A percentile compares a stretch with the other conserved stretches of the same genome.
Conservation (phyloP, 92 coral and sea anemone species). For the Epizoanthus rinbou region DNA sequence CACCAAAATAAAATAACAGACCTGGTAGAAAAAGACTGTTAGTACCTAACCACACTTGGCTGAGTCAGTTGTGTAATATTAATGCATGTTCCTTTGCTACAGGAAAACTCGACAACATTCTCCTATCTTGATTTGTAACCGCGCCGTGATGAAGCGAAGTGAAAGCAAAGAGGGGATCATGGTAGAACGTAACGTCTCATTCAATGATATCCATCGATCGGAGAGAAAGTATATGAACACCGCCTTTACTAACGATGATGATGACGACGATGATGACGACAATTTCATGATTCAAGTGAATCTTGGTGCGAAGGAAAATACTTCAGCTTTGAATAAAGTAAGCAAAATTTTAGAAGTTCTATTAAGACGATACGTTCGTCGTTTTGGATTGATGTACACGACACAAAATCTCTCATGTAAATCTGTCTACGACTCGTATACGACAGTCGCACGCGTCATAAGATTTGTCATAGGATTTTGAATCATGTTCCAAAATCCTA, state of each 20-base stretch:
- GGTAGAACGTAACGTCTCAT: slow-evolving; percentile 61
- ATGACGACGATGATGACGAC: slow-evolving; percentile 69
- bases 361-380: background rate
- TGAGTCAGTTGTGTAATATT: too few relatives aligned
- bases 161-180: slow-evolving; percentile 60
- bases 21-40: too few relatives aligned
- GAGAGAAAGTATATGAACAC: slow-evolving; percentile 82
- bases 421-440: too few relatives aligned
- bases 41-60: too few relatives aligned
- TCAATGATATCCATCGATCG: slow-evolving; percentile 71
- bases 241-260: slow-evolving; percentile 65
- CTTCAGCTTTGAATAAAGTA: slow-evolving; percentile 47
- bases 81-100: slow-evolving; percentile 1
- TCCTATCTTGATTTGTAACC: slow-evolving; percentile 46
- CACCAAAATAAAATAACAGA: too few relatives aligned
- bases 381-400: background rate
- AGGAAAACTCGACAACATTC: slow-evolving; percentile 22
- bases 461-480: too few relatives aligned
- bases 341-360: background rate
- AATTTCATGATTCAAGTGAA: slow-evolving; percentile 91
- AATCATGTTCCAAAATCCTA: too few relatives aligned
- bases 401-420: background rate
- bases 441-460: too few relatives aligned
- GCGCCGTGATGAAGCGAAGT: slow-evolving; percentile 68
- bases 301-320: slow-evolving; percentile 34